phyloP scores from a whole-genome alignment of 2,797 vertebrate genomes.

The Eremophila alpestris region DNA sequence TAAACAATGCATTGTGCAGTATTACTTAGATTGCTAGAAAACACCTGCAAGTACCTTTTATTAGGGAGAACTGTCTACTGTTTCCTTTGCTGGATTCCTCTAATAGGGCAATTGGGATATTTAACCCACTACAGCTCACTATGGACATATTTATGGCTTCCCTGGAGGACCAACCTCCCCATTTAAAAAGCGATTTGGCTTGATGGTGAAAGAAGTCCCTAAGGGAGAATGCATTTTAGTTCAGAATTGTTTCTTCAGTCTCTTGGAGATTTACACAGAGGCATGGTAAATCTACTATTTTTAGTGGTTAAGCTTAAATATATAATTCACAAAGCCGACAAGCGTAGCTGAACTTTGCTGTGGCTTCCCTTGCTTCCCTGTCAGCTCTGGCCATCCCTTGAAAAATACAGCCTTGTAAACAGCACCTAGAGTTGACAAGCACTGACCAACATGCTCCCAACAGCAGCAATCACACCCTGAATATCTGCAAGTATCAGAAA shows the following conservation, averaged over 20 bases:
- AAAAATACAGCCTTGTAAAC: neutral
- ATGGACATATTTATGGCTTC: neutral
- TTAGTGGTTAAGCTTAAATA: neutral
- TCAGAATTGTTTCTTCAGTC: neutral
- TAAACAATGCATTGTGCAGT: neutral
- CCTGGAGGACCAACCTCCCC: neutral
- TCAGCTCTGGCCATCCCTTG: neutral
- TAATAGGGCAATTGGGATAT: neutral
- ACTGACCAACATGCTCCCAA: neutral
- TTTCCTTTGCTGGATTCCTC: neutral
- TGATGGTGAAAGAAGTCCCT: neutral
- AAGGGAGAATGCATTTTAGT: neutral
- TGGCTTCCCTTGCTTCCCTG: neutral
- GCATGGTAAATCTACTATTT: neutral
- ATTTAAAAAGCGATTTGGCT: slow-evolving; percentile 6
- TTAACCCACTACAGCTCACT: neutral
- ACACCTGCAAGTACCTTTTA: neutral
- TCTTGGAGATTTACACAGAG: neutral
- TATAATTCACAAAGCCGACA: neutral
- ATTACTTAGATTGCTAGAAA: neutral
- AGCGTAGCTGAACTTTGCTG: neutral
- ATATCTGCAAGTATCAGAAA: neutral
- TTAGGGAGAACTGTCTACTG: neutral
- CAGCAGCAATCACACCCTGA: neutral
- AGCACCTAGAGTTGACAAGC: neutral